These are phyloP conservation scores for Byasa hedistus DNA, from an alignment of 2,888 invertebrate species.

Conservation along the genomic window DNA sequence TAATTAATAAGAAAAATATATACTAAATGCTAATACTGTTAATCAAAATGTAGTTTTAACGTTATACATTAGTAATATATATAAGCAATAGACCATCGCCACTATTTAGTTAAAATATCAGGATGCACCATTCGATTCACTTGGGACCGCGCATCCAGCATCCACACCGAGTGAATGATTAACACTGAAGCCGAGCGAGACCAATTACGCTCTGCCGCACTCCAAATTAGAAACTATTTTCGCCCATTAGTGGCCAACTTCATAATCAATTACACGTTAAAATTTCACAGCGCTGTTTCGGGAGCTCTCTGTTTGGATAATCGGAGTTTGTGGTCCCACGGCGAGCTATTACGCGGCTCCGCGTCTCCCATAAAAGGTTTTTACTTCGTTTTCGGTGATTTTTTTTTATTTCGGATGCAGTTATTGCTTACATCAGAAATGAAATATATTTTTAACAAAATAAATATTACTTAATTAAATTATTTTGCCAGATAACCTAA, in stretches of 20 bases:
- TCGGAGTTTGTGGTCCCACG: conserved; percentile 79
- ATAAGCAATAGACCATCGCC: conserved; percentile 20
- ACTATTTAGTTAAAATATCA: conserved; percentile 48
- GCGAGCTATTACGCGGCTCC: conserved; percentile 69
- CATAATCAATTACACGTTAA: conserved; percentile 79
- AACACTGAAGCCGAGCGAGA: conserved; percentile 67
- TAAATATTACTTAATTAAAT: not conserved
- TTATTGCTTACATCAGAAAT: conserved; percentile 35
- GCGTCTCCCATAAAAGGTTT: conserved; percentile 68
- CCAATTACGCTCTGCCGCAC: conserved; percentile 69
- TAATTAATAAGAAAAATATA: too few species aligned
- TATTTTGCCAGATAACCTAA: too few species aligned
- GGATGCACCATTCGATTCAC: conserved; percentile 48
- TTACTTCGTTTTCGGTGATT: conserved; percentile 62
- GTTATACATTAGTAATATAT: not conserved
- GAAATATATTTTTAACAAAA: not conserved
- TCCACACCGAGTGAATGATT: conserved; percentile 66
- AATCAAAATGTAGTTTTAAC: too few species aligned
- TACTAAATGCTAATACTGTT: too few species aligned
- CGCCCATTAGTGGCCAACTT: conserved; percentile 77
- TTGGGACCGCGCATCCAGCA: conserved; percentile 48
- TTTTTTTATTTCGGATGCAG: conserved; percentile 56
- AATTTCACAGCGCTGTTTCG: conserved; percentile 74
- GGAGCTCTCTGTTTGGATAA: conserved; percentile 73
- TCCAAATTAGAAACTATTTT: conserved; percentile 79